A percentile compares a stretch with the other conserved stretches of the same genome.
Evolutionary conservation across 2,113 vertebrate genomes (phyloP).

Genomic region (Diglossa brunneiventris): DNA sequence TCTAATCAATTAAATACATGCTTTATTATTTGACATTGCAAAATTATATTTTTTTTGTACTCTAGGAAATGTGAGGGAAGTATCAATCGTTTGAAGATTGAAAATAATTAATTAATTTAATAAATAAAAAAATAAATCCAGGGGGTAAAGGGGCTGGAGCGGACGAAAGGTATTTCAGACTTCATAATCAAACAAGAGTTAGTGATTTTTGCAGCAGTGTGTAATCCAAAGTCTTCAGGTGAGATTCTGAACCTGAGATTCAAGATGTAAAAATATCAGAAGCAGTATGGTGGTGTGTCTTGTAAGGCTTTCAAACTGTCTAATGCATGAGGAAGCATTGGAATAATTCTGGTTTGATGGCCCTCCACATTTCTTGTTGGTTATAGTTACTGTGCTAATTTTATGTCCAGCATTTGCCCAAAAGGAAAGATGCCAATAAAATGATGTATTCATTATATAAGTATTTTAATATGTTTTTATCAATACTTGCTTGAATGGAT

Average conservation of each 20-base stretch:
- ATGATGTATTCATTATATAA: slow-evolving; percentile 69
- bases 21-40: not conserved
- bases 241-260: not conserved
- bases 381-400: slow-evolving; percentile 4
- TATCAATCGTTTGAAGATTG: not conserved
- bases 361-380: slow-evolving; percentile 7
- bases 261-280: not conserved
- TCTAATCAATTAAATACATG: not conserved
- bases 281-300: not conserved
- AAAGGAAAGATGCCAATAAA: slow-evolving; percentile 56
- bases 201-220: not conserved
- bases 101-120: not conserved
- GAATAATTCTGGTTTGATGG: not conserved
- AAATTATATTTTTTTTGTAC: not conserved
- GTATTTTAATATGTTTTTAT: slow-evolving; percentile 72
- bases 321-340: slow-evolving; percentile 10
- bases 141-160: not conserved
- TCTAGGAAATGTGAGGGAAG: not conserved
- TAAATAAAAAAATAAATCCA: not conserved
- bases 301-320: not conserved
- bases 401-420: slow-evolving; percentile 24
- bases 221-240: not conserved
- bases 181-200: not conserved
- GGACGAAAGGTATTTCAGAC: not conserved
- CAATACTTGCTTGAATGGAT: slow-evolving; percentile 67